These are phyloP conservation scores for Pelochelys cantorii DNA, from an alignment of 2,797 vertebrate species.

Conservation along the genomic window DNA sequence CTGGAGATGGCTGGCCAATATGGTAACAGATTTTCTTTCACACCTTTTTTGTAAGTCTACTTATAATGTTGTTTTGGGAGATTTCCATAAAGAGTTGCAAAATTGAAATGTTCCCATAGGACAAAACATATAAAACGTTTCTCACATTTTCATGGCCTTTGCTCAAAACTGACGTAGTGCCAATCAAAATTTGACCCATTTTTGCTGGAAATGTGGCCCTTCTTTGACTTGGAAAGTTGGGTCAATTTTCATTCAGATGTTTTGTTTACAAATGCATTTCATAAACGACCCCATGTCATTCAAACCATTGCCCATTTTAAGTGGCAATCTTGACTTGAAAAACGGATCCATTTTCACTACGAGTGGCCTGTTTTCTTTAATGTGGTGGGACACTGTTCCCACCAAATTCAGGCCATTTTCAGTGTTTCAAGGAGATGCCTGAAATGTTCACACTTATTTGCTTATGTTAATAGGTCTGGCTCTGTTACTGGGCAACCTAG, in stretches of 20 bases:
- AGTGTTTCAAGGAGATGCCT: not conserved
- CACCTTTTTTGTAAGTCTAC: not conserved
- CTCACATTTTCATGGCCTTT: slow-evolving; percentile 53
- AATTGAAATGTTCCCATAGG: slow-evolving; percentile 48
- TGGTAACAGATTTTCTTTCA: not conserved
- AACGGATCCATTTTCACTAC: slow-evolving; percentile 50
- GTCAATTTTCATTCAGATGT: slow-evolving; percentile 60
- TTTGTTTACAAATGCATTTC: slow-evolving; percentile 46
- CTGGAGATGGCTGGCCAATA: not conserved
- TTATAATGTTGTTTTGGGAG: slow-evolving; percentile 25
- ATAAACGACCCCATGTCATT: not conserved
- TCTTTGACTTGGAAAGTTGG: slow-evolving; percentile 18
- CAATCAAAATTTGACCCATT: slow-evolving; percentile 25
- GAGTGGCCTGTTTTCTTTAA: not conserved
- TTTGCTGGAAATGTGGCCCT: not conserved
- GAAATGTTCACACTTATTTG: not conserved
- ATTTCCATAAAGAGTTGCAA: slow-evolving; percentile 49
- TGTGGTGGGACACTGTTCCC: not conserved
- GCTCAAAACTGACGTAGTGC: slow-evolving; percentile 60
- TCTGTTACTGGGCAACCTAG: not conserved
- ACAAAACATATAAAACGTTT: slow-evolving; percentile 2
- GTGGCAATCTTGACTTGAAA: not conserved
- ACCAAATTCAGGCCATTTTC: not conserved
- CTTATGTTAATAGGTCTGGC: not conserved
- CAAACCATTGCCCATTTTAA: accelerated